Evolutionary conservation across 2,113 vertebrate genomes (phyloP).

Genomic region (Jaculus jaculus): DNA sequence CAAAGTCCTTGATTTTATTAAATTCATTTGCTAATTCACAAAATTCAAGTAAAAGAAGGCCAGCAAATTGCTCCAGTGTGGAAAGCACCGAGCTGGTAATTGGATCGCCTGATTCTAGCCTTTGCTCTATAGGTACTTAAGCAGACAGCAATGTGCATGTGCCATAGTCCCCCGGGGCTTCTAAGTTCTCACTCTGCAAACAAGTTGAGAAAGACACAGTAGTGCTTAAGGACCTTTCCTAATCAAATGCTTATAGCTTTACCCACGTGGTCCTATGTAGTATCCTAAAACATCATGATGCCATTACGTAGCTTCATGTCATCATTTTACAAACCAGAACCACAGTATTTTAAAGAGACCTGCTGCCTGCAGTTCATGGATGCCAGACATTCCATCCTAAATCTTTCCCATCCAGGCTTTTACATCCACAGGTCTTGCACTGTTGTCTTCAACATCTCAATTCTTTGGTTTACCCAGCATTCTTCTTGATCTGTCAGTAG

Average conservation of each 20-base stretch:
- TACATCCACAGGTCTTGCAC: background rate
- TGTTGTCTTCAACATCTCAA: background rate
- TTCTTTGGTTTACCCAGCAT: background rate
- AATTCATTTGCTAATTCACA: conserved; percentile 72
- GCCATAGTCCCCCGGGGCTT: background rate
- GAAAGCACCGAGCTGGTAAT: background rate
- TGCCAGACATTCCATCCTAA: background rate
- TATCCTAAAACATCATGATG: background rate
- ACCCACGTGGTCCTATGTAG: background rate
- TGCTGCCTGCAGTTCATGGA: background rate
- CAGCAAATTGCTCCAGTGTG: conserved; percentile 32
- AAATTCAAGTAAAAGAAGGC: conserved; percentile 53
- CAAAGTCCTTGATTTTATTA: conserved; percentile 76
- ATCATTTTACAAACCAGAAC: conserved; percentile 18
- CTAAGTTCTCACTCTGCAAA: background rate
- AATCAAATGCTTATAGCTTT: background rate
- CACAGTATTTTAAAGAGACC: background rate
- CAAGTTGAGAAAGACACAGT: background rate
- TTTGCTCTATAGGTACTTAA: background rate
- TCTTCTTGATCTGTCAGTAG: background rate
- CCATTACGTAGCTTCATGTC: background rate
- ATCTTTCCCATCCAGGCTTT: background rate
- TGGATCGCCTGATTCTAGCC: background rate
- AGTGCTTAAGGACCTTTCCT: background rate
- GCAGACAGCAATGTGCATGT: background rate